Evolutionary conservation across 2,888 invertebrate genomes (phyloP).

Genomic region (Drosophila yooni): DNA sequence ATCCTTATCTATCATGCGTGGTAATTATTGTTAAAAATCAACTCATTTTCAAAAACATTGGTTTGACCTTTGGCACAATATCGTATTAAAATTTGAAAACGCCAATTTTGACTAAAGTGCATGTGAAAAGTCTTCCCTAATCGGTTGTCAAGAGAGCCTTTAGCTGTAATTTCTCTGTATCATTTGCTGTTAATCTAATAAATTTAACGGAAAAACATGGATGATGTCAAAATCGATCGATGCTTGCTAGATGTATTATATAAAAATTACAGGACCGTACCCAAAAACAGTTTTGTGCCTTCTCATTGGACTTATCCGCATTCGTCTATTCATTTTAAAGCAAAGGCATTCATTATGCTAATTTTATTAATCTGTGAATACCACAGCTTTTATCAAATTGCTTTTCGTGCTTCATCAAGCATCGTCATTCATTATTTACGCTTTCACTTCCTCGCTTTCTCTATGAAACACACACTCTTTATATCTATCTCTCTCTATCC

Average conservation of each 20-base stretch:
- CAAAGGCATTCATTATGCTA: constrained; percentile 63
- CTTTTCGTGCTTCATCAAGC: constrained; percentile 62
- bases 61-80: neutral
- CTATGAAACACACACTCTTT: neutral
- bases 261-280: neutral
- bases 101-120: neutral
- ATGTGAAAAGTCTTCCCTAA: neutral
- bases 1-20: no score
- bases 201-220: neutral
- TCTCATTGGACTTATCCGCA: constrained; percentile 8
- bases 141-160: neutral
- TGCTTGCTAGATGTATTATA: neutral
- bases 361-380: constrained; percentile 50
- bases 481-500: neutral
- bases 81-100: neutral
- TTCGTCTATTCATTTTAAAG: constrained; percentile 47
- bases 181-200: neutral
- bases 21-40: no score
- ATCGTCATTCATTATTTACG: constrained; percentile 19
- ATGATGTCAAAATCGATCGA: neutral
- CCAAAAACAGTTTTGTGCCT: constrained; percentile 3
- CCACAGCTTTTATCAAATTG: constrained; percentile 60
- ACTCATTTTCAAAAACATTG: neutral
- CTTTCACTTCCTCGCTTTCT: neutral
- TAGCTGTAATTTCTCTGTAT: neutral